Conservation (phyloP, 2,888 invertebrate species). For the Agriopis aurantiaria region DNA sequence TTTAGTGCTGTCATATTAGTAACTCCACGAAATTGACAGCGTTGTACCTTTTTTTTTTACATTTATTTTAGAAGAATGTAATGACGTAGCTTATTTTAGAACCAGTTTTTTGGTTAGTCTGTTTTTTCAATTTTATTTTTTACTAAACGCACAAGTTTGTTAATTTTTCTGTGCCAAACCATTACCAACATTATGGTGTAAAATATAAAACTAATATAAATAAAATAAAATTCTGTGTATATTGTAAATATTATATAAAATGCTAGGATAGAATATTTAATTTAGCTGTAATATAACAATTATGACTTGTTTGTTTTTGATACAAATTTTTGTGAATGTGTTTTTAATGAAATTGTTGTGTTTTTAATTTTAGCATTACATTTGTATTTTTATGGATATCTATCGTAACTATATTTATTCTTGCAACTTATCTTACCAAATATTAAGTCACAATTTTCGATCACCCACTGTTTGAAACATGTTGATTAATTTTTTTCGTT, state of each 20-base stretch:
- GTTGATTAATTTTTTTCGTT: no score
- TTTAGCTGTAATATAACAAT: slow-evolving; percentile 3
- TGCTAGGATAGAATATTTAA: slow-evolving; percentile 26
- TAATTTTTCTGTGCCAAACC: slow-evolving; percentile 32
- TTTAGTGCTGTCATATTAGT: no score
- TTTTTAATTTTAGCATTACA: slow-evolving; percentile 2
- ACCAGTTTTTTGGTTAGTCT: neutral
- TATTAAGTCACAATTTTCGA: neutral
- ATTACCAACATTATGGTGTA: slow-evolving; percentile 8
- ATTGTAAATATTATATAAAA: slow-evolving; percentile 26
- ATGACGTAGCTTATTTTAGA: neutral
- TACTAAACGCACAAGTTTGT: neutral
- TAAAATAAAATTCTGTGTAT: slow-evolving; percentile 25
- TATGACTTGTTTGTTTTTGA: slow-evolving; percentile 18
- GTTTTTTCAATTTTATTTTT: neutral
- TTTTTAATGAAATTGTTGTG: slow-evolving; percentile 26
- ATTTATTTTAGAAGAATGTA: neutral
- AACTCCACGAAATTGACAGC: no score
- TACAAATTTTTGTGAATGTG: slow-evolving; percentile 31
- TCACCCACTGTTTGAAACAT: neutral
- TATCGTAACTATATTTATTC: neutral
- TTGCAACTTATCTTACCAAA: neutral
- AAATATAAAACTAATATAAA: slow-evolving; percentile 18
- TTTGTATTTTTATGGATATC: neutral
- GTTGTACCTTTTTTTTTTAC: no score